phyloP scores from a whole-genome alignment of 2,113 vertebrate genomes.

The Jaculus jaculus region DNA sequence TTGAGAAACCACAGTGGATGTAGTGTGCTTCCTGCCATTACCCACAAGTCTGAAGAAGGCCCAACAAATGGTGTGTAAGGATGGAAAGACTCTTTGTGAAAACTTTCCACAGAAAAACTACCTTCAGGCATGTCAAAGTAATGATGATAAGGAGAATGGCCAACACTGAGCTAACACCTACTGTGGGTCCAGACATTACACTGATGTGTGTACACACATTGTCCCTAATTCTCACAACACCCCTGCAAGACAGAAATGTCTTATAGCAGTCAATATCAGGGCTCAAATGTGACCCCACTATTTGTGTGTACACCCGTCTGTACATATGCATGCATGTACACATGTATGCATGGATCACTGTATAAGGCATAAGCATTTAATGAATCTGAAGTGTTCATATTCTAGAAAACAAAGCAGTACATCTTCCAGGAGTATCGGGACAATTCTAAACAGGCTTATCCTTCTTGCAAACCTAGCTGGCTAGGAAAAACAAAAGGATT shows the following conservation, averaged over 20 bases:
- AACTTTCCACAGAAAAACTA: conserved; percentile 4
- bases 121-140: not conserved
- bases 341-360: not conserved
- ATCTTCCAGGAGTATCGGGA: not conserved
- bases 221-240: not conserved
- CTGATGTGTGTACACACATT: not conserved
- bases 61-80: not conserved
- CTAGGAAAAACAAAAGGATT: conserved; percentile 29
- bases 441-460: not conserved
- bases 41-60: not conserved
- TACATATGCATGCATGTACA: not conserved
- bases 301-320: not conserved
- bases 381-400: not conserved
- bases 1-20: not conserved
- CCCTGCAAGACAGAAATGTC: not conserved
- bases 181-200: not conserved
- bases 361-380: not conserved
- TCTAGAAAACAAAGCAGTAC: not conserved
- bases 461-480: conserved; percentile 27
- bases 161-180: not conserved
- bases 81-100: not conserved
- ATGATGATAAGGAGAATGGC: not conserved
- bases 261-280: not conserved
- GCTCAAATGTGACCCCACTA: not conserved
- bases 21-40: not conserved